A percentile compares a stretch with the other conserved stretches of the same genome.
phyloP scores from a whole-genome alignment of 92 coral and sea anemone species.

The Zoanthus solanderi region DNA sequence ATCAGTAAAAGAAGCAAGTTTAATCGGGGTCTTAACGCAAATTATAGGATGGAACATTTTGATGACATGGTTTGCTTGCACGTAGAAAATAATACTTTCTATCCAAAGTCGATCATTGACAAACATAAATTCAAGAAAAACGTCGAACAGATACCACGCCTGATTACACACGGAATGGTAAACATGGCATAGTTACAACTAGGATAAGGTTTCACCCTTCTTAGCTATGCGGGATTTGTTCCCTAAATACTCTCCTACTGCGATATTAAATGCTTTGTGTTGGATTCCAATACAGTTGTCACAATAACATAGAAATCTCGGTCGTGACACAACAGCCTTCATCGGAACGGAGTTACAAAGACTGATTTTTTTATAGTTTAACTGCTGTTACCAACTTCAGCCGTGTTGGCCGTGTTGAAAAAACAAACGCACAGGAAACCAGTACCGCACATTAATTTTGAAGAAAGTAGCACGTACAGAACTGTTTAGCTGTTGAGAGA shows the following conservation, averaged over 20 bases:
- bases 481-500: background rate
- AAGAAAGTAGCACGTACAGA: background rate
- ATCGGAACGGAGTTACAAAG: background rate
- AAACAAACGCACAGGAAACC: background rate
- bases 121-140: background rate
- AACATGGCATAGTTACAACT: slow-evolving; percentile 2
- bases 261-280: background rate
- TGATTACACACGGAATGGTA: slow-evolving; percentile 40
- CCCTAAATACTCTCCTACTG: slow-evolving; percentile 9
- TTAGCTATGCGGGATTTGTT: slow-evolving; percentile 30
- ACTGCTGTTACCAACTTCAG: background rate
- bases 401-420: background rate
- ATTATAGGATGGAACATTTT: slow-evolving; percentile 61
- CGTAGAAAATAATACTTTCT: background rate
- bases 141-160: slow-evolving; percentile 22
- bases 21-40: slow-evolving; percentile 77
- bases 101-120: slow-evolving; percentile 1
- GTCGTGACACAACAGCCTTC: background rate
- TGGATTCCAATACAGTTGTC: background rate
- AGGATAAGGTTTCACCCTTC: slow-evolving; percentile 25
- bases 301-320: background rate
- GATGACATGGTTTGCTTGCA: background rate
- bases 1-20: slow-evolving; percentile 73
- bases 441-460: background rate
- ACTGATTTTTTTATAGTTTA: background rate